Base-by-base conservation (phyloP, 2,888 invertebrate species). In the Gymnoscelis rufifasciata region DNA sequence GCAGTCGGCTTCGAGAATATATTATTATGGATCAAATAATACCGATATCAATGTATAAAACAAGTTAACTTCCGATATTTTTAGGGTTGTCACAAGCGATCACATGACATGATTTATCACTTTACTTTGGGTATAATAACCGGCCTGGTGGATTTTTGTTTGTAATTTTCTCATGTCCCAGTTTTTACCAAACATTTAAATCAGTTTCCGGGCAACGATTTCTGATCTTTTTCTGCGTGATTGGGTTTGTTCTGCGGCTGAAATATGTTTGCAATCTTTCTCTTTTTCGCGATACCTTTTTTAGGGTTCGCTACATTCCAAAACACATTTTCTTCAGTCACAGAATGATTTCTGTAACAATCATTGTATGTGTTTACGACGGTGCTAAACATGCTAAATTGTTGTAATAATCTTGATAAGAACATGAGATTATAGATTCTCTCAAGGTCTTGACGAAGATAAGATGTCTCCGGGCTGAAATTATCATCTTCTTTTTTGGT, bases 361-460 rank as follows among this genome's bases (percentile, higher is more conserved):
- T 38, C 10, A 27, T 6, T 7, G 24, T 13, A 13, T 41, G 23
- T 14, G 14, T 30, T 51, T 14, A 31, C 14, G 31, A 37, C 19
- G 24, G 15, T 42, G 29, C 23, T 45, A 7, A 42, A 11, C 30
- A 38, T 29, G 29, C 45, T 55, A 30, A 50, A 42, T 47, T 51
- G 66, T 67, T 66, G 63, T 66, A 66, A 71, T 78, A 79, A 82
- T 79, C 82, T 77, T 72, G 79, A 82, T 83, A 81, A 81, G 72
- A 60, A 65, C 66, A 68, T 71, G 52, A 66, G 71, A 71, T 69
- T 66, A 60, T 60, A 62, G 68, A 67, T 77, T 71, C 73, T 74
- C 71, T 68, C 78, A 82, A 83, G 83, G 83, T 57, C 68, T 64
- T 51, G 51, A 47, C 33, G 55, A 58, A 60, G 84, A 84, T 84